These are phyloP conservation scores for Pycnonotus jocosus DNA, from an alignment of 2,113 vertebrate genomes.

Conservation along the genomic window DNA sequence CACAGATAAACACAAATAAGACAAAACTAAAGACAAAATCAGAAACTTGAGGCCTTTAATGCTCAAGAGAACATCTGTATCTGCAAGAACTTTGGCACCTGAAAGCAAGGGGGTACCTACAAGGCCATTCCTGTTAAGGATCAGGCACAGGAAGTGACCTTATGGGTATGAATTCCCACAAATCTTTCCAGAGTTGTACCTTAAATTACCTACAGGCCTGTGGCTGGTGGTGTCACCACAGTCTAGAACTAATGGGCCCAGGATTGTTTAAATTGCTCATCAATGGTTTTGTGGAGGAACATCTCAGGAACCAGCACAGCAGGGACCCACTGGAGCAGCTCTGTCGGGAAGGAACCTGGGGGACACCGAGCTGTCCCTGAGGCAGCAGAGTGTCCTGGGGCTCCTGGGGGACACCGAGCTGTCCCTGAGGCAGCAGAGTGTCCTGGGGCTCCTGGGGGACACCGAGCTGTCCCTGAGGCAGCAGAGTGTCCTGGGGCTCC, in stretches of 20 bases:
- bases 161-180: fast-evolving
- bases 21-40: background rate
- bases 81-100: background rate
- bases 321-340: background rate
- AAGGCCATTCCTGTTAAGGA: too few relatives aligned
- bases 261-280: background rate
- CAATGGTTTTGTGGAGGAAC: background rate
- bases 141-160: fast-evolving
- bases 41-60: background rate
- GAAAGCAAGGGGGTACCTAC: background rate
- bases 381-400: background rate
- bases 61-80: background rate
- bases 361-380: background rate
- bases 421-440: background rate
- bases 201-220: background rate
- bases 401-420: background rate
- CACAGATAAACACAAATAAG: background rate
- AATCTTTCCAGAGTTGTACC: background rate
- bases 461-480: too few relatives aligned
- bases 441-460: background rate
- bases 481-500: too few relatives aligned
- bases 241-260: background rate
- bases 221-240: background rate
- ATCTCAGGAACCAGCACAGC: background rate
- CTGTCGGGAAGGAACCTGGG: background rate